Conservation (phyloP, 2,888 invertebrate genomes). For the Xylophagus ater region DNA sequence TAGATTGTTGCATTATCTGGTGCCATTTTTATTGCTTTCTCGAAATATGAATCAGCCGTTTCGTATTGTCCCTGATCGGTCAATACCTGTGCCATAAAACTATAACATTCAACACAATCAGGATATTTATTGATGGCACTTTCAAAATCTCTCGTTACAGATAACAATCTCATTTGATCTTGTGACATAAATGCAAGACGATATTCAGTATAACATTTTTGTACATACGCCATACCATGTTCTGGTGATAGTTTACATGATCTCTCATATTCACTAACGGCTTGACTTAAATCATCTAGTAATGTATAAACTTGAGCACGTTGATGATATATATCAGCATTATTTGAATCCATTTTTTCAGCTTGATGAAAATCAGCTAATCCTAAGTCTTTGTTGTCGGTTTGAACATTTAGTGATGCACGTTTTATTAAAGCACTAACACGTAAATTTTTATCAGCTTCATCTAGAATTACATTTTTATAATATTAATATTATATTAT, state of each 20-base stretch:
- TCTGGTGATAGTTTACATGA: constrained; percentile 72
- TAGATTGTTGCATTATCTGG: constrained; percentile 75
- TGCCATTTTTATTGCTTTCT: constrained; percentile 68
- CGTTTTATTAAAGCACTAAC: constrained; percentile 82
- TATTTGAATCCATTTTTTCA: constrained; percentile 61
- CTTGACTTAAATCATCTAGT: constrained; percentile 68
- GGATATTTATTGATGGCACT: constrained; percentile 69
- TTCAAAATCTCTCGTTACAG: constrained; percentile 63
- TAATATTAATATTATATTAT: neutral
- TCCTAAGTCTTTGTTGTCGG: constrained; percentile 60
- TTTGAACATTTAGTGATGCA: constrained; percentile 72
- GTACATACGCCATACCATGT: constrained; percentile 77
- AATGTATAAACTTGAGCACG: constrained; percentile 79
- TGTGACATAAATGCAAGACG: constrained; percentile 52
- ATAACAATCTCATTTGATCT: constrained; percentile 49
- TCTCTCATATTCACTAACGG: constrained; percentile 70
- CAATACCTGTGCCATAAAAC: constrained; percentile 81
- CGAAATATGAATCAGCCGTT: constrained; percentile 71
- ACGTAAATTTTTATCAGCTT: constrained; percentile 50
- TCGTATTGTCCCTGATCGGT: constrained; percentile 74
- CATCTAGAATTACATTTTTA: constrained; percentile 23
- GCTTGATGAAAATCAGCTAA: constrained; percentile 71
- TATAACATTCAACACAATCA: constrained; percentile 73
- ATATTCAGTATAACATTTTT: constrained; percentile 85
- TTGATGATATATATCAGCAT: constrained; percentile 86